A percentile compares a stretch with the other conserved stretches of the same genome.
phyloP scores from a whole-genome alignment of 2,888 invertebrate genomes.

The Argyresthia goedartella region DNA sequence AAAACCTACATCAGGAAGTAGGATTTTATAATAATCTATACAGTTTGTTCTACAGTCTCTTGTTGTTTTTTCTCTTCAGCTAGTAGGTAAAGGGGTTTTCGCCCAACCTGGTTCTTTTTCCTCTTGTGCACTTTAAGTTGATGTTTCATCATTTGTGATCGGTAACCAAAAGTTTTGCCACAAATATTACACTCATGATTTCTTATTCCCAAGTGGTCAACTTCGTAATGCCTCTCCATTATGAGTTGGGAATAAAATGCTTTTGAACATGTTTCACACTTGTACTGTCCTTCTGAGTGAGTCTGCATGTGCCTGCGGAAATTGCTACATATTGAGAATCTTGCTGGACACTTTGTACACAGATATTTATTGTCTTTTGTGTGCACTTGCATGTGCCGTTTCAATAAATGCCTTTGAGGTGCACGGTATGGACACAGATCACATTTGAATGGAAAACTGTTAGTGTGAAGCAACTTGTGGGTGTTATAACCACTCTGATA shows the following conservation, averaged over 20 bases:
- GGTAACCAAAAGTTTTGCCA: constrained; percentile 43
- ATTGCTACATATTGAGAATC: constrained; percentile 39
- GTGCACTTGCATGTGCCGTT: constrained; percentile 38
- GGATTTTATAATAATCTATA: no score
- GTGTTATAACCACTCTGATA: constrained; percentile 36
- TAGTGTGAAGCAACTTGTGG: constrained; percentile 32
- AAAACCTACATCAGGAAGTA: no score
- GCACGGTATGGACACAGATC: constrained; percentile 36
- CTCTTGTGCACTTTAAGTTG: constrained; percentile 42
- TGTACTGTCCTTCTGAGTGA: constrained; percentile 34
- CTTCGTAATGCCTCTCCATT: constrained; percentile 35
- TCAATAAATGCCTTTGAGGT: constrained; percentile 31
- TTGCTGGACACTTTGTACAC: constrained; percentile 43
- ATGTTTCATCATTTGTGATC: constrained; percentile 48
- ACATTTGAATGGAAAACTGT: constrained; percentile 38
- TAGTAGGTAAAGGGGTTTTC: constrained; percentile 21
- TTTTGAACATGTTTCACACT: constrained; percentile 38
- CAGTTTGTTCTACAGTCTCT: neutral
- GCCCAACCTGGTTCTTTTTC: constrained; percentile 20
- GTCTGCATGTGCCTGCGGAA: constrained; percentile 37
- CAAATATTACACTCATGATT: constrained; percentile 43
- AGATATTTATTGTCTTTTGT: constrained; percentile 39
- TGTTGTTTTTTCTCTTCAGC: constrained; percentile 4
- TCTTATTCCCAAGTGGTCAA: constrained; percentile 40
- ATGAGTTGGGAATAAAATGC: constrained; percentile 33